Evolutionary conservation across 2,888 invertebrate genomes (phyloP).

Genomic region (Sphaeridia pumilis): DNA sequence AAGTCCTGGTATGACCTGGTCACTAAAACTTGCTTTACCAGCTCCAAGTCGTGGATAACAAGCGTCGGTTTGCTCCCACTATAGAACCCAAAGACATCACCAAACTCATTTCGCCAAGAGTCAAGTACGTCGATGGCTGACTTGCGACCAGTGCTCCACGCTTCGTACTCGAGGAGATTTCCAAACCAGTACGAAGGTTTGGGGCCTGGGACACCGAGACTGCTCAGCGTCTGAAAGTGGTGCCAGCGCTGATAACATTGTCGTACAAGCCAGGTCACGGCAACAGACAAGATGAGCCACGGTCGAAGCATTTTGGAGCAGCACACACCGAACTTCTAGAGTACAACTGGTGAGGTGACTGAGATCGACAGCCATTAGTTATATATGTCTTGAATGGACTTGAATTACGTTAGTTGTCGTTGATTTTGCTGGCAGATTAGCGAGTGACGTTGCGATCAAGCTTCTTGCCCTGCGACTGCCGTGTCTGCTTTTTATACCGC

Average conservation of each 20-base stretch:
- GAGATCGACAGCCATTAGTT: no score
- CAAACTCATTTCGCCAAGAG: conserved; percentile 33
- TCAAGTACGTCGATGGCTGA: conserved; percentile 28
- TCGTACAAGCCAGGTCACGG: neutral
- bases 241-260: neutral
- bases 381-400: no score
- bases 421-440: no score
- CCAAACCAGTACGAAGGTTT: conserved; percentile 24
- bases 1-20: conserved; percentile 37
- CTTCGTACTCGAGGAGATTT: conserved; percentile 22
- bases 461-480: no score
- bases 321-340: no score
- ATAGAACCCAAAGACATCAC: conserved; percentile 35
- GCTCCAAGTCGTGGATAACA: conserved; percentile 34
- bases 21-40: conserved; percentile 37
- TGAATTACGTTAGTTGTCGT: no score
- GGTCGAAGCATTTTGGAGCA: no score
- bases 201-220: conserved; percentile 28
- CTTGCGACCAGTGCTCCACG: no score
- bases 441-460: no score
- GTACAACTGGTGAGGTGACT: no score
- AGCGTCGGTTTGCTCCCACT: conserved; percentile 31
- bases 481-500: no score
- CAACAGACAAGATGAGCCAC: neutral
- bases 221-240: conserved; percentile 14